Evolutionary conservation across 2,888 invertebrate species (phyloP), one percentile per base, ranked within the genome.

Genomic region (Quadroppia sp.): DNA sequence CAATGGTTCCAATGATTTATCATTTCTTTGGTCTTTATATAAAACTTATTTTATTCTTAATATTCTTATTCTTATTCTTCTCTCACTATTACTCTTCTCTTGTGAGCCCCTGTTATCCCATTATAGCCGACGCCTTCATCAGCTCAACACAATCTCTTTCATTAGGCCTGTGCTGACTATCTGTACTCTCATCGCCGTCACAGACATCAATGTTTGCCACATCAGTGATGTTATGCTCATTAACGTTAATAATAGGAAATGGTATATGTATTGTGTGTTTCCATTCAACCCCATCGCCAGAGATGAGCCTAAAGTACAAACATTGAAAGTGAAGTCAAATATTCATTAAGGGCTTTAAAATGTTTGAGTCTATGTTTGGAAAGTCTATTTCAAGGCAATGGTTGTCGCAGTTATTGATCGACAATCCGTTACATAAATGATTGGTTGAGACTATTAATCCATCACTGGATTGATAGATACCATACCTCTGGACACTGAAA

Each of bases 401-500:
- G 30, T 15, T 15, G 28, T 56, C 28, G 45, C 6, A 53, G 30
- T 56, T 13, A 1, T 3, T 13, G 28, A 23, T 17, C 23, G 56
- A 56, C 17, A 17, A 30, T 23, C 23, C 56, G 28, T 56, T 56
- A 56, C 13, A 20, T 25, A 25, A 25, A 53, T 30, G 13, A 56
- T 28, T 30, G 23, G 56, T 23, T 56, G 9, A 56, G 30, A 56
- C 56, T 15, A 4, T 28, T 30, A 28, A 13, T 20, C 20, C 23
- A 53, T 59, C 28, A 59, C 30, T 30, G 32, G 17, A n/a, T 30
- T 20, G 28, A 56, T 56, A 23, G n/a, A n/a, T 9, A n/a, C 4
- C 61, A 36, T 20, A 64, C 61, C 61, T 64, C 30, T 36, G 23
- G 74, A 74, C 17, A 76, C 42, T 32, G 77, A 77, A 42, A 71